Percentiles rank a stretch among this genome's conserved stretches.
These are phyloP conservation scores for Tursiops truncatus DNA, from an alignment of 2,113 vertebrate genomes.

Conservation along the genomic window DNA sequence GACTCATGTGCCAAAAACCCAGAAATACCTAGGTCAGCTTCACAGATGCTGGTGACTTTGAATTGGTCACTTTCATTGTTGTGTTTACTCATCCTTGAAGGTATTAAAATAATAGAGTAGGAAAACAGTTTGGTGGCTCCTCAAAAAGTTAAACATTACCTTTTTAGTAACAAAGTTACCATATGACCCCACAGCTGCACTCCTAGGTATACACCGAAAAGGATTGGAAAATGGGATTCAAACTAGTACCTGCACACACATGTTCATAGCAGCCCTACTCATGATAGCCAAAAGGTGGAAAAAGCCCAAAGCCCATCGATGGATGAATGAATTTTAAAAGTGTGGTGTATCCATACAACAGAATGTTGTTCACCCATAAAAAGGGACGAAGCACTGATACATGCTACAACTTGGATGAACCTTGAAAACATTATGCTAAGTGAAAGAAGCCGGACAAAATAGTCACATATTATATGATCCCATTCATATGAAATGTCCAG, in stretches of 20 bases:
- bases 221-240: not conserved
- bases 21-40: not conserved
- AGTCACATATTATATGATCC: not conserved
- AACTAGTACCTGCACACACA: not conserved
- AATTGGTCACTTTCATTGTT: not conserved
- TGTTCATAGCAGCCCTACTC: not conserved
- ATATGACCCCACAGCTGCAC: not conserved
- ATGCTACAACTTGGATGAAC: not conserved
- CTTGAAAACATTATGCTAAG: not conserved
- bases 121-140: not conserved
- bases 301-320: not conserved
- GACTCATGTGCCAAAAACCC: not conserved
- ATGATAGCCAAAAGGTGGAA: not conserved
- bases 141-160: slow-evolving; percentile 7
- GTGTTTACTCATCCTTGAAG: not conserved
- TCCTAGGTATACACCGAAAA: not conserved
- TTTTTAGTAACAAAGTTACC: not conserved
- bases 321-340: not conserved
- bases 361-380: not conserved
- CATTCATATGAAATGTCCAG: not conserved
- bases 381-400: not conserved
- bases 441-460: not conserved
- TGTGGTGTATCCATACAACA: not conserved
- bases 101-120: slow-evolving; percentile 11
- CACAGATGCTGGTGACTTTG: not conserved